Conservation (phyloP, 37 sponge, comb jelly and placozoan genomes). For the Ianthella basta region DNA sequence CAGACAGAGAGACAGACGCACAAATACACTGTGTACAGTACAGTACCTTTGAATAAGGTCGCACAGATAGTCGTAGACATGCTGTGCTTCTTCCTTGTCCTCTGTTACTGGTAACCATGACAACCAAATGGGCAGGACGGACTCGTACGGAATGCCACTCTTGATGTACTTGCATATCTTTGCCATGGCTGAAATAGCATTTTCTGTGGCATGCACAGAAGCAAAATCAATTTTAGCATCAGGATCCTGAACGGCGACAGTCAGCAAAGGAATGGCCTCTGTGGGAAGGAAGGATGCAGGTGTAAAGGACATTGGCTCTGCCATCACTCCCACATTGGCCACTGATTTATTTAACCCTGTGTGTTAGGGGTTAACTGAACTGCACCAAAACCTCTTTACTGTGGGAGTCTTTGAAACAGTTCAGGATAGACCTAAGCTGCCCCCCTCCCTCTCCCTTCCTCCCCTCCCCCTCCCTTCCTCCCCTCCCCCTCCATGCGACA, state of each 20-base stretch:
- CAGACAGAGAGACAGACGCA: conserved; percentile 1
- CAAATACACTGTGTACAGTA: too few relatives aligned
- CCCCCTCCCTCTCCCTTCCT: too few relatives aligned
- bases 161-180: conserved; percentile 93
- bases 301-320: neutral
- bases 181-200: conserved; percentile 96
- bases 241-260: conserved; percentile 56
- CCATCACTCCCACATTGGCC: too few relatives aligned
- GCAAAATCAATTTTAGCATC: conserved; percentile 55
- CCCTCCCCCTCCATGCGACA: neutral
- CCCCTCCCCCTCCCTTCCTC: too few relatives aligned
- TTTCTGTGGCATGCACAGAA: conserved; percentile 88
- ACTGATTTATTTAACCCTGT: too few relatives aligned
- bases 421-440: too few relatives aligned
- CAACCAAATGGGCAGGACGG: conserved; percentile 85
- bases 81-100: conserved; percentile 94
- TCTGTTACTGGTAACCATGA: conserved; percentile 96
- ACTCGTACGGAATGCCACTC: conserved; percentile 77
- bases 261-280: conserved; percentile 86
- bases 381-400: too few relatives aligned
- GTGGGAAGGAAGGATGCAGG: neutral
- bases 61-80: conserved; percentile 92
- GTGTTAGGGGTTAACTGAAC: too few relatives aligned
- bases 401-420: too few relatives aligned
- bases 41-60: conserved; percentile 91